phyloP scores from a whole-genome alignment of 2,797 vertebrate species.

The Diplodus sargus region DNA sequence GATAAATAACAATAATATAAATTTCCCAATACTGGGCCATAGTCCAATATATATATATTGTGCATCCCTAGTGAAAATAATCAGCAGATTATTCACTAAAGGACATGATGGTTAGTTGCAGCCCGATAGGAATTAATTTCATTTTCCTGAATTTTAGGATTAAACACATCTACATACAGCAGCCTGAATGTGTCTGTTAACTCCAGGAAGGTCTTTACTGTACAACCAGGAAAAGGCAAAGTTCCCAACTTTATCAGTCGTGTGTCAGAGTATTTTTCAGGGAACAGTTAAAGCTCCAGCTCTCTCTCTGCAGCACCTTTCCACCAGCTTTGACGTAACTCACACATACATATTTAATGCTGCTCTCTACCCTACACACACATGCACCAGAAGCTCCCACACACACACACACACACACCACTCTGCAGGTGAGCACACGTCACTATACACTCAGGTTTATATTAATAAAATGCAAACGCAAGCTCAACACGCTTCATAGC shows the following conservation, averaged over 20 bases:
- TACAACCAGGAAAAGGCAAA: neutral
- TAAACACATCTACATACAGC: neutral
- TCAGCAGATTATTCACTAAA: no score
- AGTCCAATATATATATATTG: no score
- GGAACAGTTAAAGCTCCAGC: conserved; percentile 36
- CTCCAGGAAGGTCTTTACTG: neutral
- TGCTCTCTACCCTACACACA: conserved; percentile 40
- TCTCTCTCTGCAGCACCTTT: conserved; percentile 69
- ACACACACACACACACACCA: conserved; percentile 11
- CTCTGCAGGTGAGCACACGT: conserved; percentile 43
- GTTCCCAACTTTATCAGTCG: conserved; percentile 17
- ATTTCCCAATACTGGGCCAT: no score
- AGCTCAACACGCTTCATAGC: conserved; percentile 4
- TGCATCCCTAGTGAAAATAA: no score
- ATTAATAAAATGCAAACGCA: conserved; percentile 32
- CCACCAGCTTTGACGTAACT: conserved; percentile 73
- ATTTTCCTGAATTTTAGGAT: conserved; percentile 2
- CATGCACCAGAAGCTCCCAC: neutral
- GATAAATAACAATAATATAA: no score
- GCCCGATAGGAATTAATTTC: neutral
- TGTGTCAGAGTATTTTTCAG: conserved; percentile 28
- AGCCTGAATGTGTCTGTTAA: neutral
- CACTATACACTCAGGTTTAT: conserved; percentile 2
- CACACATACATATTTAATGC: conserved; percentile 77
- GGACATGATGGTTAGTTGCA: no score